Evolutionary conservation across 1,140 invertebrate genomes (phyloP), one percentile per base, ranked within the genome.

Genomic region (Laodelphax striatellus): DNA sequence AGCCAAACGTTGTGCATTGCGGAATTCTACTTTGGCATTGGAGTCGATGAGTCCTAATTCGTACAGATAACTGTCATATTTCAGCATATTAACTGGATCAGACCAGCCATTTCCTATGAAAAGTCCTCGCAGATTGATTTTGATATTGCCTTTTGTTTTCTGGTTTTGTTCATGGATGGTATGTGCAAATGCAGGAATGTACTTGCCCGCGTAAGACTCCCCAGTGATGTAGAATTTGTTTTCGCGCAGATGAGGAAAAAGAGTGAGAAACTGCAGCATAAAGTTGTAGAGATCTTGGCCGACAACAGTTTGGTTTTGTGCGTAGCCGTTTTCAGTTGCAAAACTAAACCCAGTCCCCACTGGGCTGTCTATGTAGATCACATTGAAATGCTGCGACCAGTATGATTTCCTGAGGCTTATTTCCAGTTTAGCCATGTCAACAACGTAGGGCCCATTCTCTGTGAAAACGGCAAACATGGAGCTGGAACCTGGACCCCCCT

Each of bases 51-150:
- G 73, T 0, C 90, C 90, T 54, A 89, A 71, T 68, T 88, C 84
- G 69, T 88, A 91, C 52, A 94, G 78, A 73, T 88, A 90, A 65
- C 87, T 81, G 6, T 86, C 84, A 70, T 91, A 92, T 14, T 84
- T 71, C 0, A 88, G 68, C 74, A 91, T 88, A 70, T 87, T 80
- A 34, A 82, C 74, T 0, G 90, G 90, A 74, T 93, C 90, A 61
- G 81, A 85, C 0, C 92, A 74, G 0, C 90, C 90, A 75, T 94
- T 91, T 0, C 90, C 91, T 69, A 94, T 92, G 0, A 87, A 84
- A 59, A 94, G 70, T 41, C 85, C 86, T 13, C 55, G 60, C 22
- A 87, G 68, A 65, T 85, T 84, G 6, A 85, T 82, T 60, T 65
- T 67, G 10, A 65, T 4, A 60, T 81, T 81, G 10, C 75, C 65